Evolutionary conservation across 2,888 invertebrate species (phyloP).

Genomic region (Dastarcus helophoroides): DNA sequence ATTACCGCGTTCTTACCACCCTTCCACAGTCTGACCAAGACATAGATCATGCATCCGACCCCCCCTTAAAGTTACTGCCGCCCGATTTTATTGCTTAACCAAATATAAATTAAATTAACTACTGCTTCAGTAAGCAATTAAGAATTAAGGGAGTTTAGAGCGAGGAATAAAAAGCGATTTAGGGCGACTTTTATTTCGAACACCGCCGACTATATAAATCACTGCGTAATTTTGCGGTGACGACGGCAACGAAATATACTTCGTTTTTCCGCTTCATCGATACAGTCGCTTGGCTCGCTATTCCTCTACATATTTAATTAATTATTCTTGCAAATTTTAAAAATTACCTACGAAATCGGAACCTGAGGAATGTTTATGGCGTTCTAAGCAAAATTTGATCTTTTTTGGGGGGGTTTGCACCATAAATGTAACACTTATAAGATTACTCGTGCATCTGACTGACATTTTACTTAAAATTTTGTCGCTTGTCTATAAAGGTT

Average conservation of each 20-base stretch:
- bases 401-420: too few relatives aligned
- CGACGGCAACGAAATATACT: constrained; percentile 7
- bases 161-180: constrained; percentile 35
- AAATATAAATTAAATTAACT: constrained; percentile 41
- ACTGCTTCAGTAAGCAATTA: constrained; percentile 39
- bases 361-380: too few relatives aligned
- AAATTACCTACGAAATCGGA: too few relatives aligned
- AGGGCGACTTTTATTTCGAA: constrained; percentile 35
- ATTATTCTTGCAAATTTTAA: too few relatives aligned
- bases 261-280: constrained; percentile 6
- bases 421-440: too few relatives aligned
- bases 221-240: constrained; percentile 13
- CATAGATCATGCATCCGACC: constrained; percentile 36
- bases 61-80: constrained; percentile 22
- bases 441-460: too few relatives aligned
- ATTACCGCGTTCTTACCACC: constrained; percentile 36
- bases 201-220: constrained; percentile 23
- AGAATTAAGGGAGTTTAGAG: constrained; percentile 36
- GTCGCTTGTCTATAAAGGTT: too few relatives aligned
- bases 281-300: too few relatives aligned
- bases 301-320: too few relatives aligned
- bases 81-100: constrained; percentile 38
- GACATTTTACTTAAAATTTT: too few relatives aligned
- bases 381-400: too few relatives aligned
- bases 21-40: constrained; percentile 34